These are phyloP conservation scores for Drosophila ambigua DNA, from an alignment of 1,140 invertebrate species.

Conservation along the genomic window DNA sequence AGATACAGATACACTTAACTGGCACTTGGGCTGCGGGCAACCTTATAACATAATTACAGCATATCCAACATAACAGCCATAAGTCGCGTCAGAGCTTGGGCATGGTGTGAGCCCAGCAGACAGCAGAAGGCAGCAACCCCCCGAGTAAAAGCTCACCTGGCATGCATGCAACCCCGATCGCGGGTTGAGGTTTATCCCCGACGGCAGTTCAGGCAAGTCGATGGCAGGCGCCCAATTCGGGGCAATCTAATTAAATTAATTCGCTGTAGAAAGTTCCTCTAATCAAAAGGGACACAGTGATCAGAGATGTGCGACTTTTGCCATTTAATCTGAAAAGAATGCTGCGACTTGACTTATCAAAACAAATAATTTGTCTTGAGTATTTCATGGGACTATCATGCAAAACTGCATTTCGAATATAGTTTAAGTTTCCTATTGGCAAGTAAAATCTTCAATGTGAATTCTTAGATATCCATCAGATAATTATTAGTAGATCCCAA, in stretches of 20 bases:
- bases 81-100: slow-evolving; percentile 35
- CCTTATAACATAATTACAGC: slow-evolving; percentile 79
- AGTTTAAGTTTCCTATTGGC: too few species aligned
- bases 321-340: too few species aligned
- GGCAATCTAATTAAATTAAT: background rate
- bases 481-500: too few species aligned
- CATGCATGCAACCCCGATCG: slow-evolving; percentile 23
- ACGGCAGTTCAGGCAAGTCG: background rate
- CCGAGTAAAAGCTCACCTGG: slow-evolving; percentile 9
- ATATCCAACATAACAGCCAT: slow-evolving; percentile 67
- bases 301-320: too few species aligned
- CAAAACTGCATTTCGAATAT: too few species aligned
- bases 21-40: slow-evolving; percentile 60
- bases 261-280: too few species aligned
- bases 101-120: background rate
- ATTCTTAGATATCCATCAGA: too few species aligned
- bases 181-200: slow-evolving; percentile 2
- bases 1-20: slow-evolving; percentile 50
- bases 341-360: too few species aligned
- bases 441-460: too few species aligned
- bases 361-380: too few species aligned
- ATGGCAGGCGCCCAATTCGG: slow-evolving; percentile 13
- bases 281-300: too few species aligned
- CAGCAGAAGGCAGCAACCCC: slow-evolving; percentile 39
- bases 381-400: too few species aligned